Conservation (phyloP, 2,113 vertebrate species). For the Boleophthalmus pectinirostris region DNA sequence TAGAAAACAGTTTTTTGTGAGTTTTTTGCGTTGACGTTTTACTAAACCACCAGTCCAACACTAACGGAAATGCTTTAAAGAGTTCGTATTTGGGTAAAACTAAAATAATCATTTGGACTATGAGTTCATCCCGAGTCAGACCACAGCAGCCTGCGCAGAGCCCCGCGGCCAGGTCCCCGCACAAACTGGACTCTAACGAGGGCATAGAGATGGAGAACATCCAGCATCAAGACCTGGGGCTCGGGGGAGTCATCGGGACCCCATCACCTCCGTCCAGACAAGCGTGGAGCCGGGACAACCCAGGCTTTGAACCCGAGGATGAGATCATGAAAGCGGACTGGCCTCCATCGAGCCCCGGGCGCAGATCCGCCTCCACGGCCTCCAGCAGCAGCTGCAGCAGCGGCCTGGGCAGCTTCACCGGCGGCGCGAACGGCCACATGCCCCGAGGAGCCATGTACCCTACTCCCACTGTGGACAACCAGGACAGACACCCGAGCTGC, state of each 20-base stretch:
- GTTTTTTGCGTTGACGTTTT: neutral
- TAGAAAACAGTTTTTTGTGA: neutral
- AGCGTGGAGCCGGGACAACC: constrained; percentile 95
- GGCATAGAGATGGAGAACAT: constrained; percentile 81
- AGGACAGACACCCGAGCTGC: constrained; percentile 72
- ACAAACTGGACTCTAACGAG: constrained; percentile 58
- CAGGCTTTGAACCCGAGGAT: constrained; percentile 90
- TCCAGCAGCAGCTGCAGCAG: constrained; percentile 79
- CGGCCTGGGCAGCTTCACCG: constrained; percentile 70
- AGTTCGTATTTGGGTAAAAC: neutral
- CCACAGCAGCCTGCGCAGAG: constrained; percentile 67
- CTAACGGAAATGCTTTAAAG: neutral
- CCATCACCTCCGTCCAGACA: constrained; percentile 87
- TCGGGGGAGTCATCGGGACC: constrained; percentile 72
- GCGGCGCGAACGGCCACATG: constrained; percentile 62
- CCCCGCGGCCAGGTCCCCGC: constrained; percentile 53
- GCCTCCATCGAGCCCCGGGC: constrained; percentile 79
- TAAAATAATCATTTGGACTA: constrained; percentile 37
- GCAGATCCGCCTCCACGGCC: constrained; percentile 78
- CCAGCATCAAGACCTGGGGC: constrained; percentile 71
- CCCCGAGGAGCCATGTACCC: constrained; percentile 69
- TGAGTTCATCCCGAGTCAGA: constrained; percentile 78
- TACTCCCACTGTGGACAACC: constrained; percentile 67
- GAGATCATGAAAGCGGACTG: constrained; percentile 87
- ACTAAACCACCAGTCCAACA: neutral